phyloP scores from a whole-genome alignment of 2,797 vertebrate species.

The Podargus strigoides region DNA sequence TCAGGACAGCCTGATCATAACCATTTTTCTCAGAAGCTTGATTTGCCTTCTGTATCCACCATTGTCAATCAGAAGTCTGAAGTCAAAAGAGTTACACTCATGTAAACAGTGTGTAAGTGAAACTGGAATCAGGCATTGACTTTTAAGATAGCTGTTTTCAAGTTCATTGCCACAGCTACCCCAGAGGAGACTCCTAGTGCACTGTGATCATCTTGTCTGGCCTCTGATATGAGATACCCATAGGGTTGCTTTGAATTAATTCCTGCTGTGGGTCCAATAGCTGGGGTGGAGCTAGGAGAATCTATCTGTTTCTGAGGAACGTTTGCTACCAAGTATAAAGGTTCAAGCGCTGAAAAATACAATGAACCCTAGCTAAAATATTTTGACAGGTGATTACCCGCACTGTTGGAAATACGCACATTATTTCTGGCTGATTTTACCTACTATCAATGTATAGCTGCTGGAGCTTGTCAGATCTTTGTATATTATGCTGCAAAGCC shows the following conservation, averaged over 20 bases:
- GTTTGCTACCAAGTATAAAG: neutral
- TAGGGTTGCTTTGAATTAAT: constrained; percentile 30
- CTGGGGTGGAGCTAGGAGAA: neutral
- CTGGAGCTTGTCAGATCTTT: neutral
- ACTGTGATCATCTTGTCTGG: constrained; percentile 19
- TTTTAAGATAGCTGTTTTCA: constrained; percentile 49
- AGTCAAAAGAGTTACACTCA: constrained; percentile 4
- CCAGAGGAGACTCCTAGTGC: neutral
- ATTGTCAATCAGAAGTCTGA: constrained; percentile 1
- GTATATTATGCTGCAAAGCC: neutral
- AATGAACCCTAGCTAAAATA: constrained; percentile 4
- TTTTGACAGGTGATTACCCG: constrained; percentile 33
- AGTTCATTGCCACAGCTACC: constrained; percentile 46
- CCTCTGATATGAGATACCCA: neutral
- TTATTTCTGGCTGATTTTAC: constrained; percentile 26
- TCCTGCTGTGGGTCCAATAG: neutral
- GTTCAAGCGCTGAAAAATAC: neutral
- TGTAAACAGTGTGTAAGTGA: constrained; percentile 3
- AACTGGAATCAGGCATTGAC: neutral
- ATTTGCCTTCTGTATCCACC: neutral
- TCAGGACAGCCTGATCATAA: neutral
- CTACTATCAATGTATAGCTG: neutral
- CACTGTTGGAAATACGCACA: neutral
- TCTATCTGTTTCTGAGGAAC: neutral
- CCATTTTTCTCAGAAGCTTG: neutral